phyloP scores from a whole-genome alignment of 1,140 invertebrate genomes.

The Drosophila punjabiensis region DNA sequence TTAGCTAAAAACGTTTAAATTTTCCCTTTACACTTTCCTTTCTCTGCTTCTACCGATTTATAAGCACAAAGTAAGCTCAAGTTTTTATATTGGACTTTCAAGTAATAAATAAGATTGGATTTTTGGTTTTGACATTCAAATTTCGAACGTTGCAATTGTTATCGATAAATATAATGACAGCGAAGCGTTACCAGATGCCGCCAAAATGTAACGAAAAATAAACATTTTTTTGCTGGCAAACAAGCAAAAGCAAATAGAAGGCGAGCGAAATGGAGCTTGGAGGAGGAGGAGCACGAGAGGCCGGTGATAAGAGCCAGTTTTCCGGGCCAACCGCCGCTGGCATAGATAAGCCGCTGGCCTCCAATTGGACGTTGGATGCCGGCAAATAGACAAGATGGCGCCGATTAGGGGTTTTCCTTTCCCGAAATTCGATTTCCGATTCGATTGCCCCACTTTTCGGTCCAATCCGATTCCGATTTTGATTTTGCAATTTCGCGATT shows the following conservation, averaged over 20 bases:
- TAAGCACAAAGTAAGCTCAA: neutral
- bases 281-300: neutral
- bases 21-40: neutral
- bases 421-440: conserved; percentile 33
- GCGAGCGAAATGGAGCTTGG: neutral
- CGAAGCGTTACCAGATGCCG: conserved; percentile 26
- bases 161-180: conserved; percentile 3
- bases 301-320: conserved; percentile 28
- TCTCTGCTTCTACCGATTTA: neutral
- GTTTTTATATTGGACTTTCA: neutral
- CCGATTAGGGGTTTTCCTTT: conserved; percentile 16
- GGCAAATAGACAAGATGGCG: conserved; percentile 47
- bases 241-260: neutral
- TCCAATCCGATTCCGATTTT: neutral
- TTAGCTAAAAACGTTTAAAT: neutral
- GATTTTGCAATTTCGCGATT: conserved; percentile 60
- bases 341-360: conserved; percentile 57
- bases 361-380: conserved; percentile 46
- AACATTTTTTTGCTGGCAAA: neutral
- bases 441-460: neutral
- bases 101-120: neutral
- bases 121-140: neutral
- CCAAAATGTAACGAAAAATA: neutral
- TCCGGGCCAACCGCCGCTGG: conserved; percentile 40
- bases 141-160: neutral